Base-by-base conservation (phyloP, 1,140 invertebrate genomes). In the Caerostris darwini region DNA sequence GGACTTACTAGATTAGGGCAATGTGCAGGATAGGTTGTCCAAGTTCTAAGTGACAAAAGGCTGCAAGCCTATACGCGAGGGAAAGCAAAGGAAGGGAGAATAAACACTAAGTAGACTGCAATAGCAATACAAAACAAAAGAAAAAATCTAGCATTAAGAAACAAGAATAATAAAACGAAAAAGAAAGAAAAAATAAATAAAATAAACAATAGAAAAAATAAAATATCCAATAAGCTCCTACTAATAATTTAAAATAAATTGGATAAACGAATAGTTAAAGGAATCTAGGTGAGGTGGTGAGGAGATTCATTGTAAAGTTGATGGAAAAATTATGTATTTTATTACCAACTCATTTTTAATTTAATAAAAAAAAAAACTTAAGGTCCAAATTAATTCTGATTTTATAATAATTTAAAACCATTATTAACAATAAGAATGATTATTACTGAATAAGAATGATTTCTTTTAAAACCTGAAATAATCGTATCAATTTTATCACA, bases 51-150 rank as follows among this genome's bases (percentile, higher is more conserved):
- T 8, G 92, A 82, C 56, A 86, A 87, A 56, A 88, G 50, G 53
- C 92, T 94, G 91, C 89, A 69, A 94, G 93, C 67, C 94, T 93
- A 95, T 77, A 94, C 83, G 82, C 94, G 94, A 85, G 14, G 88
- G 58, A 87, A 64, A 67, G 50, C 59, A 90, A 83, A 77, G 59
- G 57, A 94, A 90, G 57, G 83, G 82, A 82, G 7, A 81, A 67
- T 92, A 82, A 56, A 93, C 34, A 95, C 69, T 87, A 95, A 67
- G 85, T 94, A 82, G 57, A 90, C 59, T 85, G 54, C 82, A 56
- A 85, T 54, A 85, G 82, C 54, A 85, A 85, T 85, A 71, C 19
- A 85, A 67, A 85, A 85, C 54, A 85, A 85, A 85, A 85, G 67
- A 50, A 71, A n/a, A 85, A 57, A 85, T 57, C 10, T 57, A 10